Evolutionary conservation across 1,140 invertebrate genomes (phyloP).

Genomic region (Neodiprion pinetum): DNA sequence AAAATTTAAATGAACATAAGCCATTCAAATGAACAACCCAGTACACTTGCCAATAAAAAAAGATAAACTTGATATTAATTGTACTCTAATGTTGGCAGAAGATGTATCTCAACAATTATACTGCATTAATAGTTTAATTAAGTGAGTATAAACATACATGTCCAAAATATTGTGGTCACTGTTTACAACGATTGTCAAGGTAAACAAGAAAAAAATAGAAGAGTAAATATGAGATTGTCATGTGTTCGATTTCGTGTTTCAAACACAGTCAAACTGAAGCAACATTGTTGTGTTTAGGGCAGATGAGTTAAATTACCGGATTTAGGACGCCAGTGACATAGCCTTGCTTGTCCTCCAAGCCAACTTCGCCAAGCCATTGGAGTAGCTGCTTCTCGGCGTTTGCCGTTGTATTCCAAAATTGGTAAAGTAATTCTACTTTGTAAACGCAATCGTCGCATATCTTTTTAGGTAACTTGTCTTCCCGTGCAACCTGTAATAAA

Average conservation of each 20-base stretch:
- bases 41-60: no score
- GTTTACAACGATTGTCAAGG: constrained; percentile 26
- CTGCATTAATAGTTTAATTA: no score
- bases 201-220: not conserved
- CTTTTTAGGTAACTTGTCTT: constrained; percentile 68
- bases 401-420: constrained; percentile 67
- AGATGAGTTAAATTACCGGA: constrained; percentile 43
- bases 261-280: constrained; percentile 26
- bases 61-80: no score
- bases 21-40: no score
- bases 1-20: no score
- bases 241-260: constrained; percentile 5
- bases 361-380: constrained; percentile 61
- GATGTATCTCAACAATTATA: no score
- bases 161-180: no score
- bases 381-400: constrained; percentile 66
- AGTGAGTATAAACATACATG: no score
- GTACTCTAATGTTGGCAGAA: no score
- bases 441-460: constrained; percentile 68
- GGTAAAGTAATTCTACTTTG: constrained; percentile 67
- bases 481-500: constrained; percentile 60
- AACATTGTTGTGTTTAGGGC: constrained; percentile 18
- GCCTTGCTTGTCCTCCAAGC: constrained; percentile 55
- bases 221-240: no score
- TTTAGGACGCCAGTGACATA: constrained; percentile 50